A percentile compares a stretch with the other conserved stretches of the same genome.
phyloP scores from a whole-genome alignment of 2,113 vertebrate genomes.

The Barnardius zonarius region DNA sequence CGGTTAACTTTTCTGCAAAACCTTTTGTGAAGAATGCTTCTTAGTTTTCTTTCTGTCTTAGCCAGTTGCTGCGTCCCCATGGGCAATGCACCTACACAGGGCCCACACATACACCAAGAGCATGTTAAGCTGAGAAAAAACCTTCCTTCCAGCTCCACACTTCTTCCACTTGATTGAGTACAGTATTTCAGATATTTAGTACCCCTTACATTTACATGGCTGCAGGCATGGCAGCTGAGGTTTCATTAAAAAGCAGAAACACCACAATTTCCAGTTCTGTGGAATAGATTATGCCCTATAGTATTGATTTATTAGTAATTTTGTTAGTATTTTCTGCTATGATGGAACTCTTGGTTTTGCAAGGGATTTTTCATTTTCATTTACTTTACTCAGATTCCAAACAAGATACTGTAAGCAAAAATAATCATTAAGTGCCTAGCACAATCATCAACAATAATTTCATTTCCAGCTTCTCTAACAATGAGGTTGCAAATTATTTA shows the following conservation, averaged over 20 bases:
- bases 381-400: neutral
- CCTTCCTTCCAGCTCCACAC: neutral
- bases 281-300: neutral
- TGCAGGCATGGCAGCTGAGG: neutral
- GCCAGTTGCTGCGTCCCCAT: rapidly evolving
- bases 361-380: neutral
- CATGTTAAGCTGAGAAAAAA: neutral
- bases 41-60: neutral
- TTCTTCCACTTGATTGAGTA: neutral
- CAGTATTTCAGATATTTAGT: neutral
- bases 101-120: neutral
- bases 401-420: neutral
- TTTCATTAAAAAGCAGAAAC: neutral
- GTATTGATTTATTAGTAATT: neutral
- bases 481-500: neutral
- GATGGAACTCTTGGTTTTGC: neutral
- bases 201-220: neutral
- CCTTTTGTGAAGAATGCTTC: neutral
- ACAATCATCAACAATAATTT: neutral
- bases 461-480: neutral
- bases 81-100: neutral
- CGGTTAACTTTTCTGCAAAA: neutral
- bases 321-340: neutral
- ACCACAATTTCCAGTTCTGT: neutral
- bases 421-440: neutral